phyloP scores from a whole-genome alignment of 35 echinoderm and acorn worm genomes.

The Patiria miniata region DNA sequence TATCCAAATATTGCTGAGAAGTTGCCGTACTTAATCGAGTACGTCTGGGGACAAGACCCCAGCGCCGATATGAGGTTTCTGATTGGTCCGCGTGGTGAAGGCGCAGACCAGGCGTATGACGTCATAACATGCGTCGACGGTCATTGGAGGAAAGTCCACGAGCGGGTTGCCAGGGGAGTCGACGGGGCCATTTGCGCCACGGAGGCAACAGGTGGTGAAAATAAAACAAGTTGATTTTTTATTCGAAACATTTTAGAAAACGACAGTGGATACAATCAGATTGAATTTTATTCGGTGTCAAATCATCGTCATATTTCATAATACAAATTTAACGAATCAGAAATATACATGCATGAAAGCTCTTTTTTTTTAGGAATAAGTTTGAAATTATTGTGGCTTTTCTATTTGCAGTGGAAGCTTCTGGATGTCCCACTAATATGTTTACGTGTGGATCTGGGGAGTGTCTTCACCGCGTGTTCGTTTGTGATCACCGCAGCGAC shows the following conservation, averaged over 20 bases:
- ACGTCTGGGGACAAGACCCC: slow-evolving; percentile 19
- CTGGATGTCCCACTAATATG: slow-evolving; percentile 17
- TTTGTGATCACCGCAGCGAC: slow-evolving; percentile 78
- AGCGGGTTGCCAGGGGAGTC: background rate
- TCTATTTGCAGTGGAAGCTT: background rate
- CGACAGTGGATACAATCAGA: too few species aligned
- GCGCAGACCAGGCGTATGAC: background rate
- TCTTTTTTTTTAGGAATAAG: too few species aligned
- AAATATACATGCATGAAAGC: too few species aligned
- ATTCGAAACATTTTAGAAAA: too few species aligned
- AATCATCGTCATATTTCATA: too few species aligned
- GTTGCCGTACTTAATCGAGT: slow-evolving; percentile 30
- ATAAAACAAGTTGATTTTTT: background rate
- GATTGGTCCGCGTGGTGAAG: slow-evolving; percentile 1
- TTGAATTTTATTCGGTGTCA: too few species aligned
- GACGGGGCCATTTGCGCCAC: slow-evolving; percentile 60
- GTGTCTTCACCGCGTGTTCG: slow-evolving; percentile 75
- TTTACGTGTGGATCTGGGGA: slow-evolving; percentile 82
- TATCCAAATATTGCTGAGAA: background rate
- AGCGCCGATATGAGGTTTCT: slow-evolving; percentile 25
- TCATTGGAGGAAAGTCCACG: slow-evolving; percentile 17
- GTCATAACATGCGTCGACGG: slow-evolving; percentile 20
- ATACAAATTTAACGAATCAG: too few species aligned
- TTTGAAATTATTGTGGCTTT: background rate
- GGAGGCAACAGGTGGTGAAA: slow-evolving; percentile 32